Conservation (phyloP, 2,113 vertebrate genomes). For the Archilochus colubris region DNA sequence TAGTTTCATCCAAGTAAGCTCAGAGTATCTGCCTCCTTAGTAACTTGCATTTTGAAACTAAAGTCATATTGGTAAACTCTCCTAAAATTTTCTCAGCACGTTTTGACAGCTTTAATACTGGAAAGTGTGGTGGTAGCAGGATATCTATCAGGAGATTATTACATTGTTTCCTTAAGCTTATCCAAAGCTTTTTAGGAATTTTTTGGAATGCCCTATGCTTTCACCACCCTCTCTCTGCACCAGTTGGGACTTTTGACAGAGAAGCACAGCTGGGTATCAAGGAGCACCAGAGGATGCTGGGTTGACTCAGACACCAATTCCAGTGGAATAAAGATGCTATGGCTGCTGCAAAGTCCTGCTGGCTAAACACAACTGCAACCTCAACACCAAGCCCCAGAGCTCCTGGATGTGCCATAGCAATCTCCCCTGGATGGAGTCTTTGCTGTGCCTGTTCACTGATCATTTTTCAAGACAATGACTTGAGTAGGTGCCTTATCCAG, state of each 20-base stretch:
- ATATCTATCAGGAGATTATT: background rate
- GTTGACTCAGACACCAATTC: background rate
- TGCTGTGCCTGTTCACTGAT: background rate
- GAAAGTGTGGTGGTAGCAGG: background rate
- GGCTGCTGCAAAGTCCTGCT: background rate
- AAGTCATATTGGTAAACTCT: background rate
- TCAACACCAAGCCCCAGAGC: slow-evolving; percentile 4
- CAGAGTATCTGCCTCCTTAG: background rate
- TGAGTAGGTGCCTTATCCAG: rapidly evolving
- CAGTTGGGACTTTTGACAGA: background rate
- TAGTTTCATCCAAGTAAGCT: background rate
- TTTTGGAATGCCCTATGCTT: background rate
- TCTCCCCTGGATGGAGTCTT: background rate
- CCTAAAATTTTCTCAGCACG: background rate
- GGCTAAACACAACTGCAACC: background rate
- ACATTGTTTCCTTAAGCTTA: background rate
- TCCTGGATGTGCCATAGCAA: background rate
- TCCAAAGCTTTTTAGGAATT: background rate
- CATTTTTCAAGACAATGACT: background rate
- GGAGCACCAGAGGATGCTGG: background rate
- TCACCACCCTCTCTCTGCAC: background rate
- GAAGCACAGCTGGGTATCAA: background rate
- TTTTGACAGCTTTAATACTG: slow-evolving; percentile 5
- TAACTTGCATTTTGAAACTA: background rate
- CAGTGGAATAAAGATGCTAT: background rate